Conservation (phyloP, 23 tunicate genomes). For the Halocynthia roretzi region DNA sequence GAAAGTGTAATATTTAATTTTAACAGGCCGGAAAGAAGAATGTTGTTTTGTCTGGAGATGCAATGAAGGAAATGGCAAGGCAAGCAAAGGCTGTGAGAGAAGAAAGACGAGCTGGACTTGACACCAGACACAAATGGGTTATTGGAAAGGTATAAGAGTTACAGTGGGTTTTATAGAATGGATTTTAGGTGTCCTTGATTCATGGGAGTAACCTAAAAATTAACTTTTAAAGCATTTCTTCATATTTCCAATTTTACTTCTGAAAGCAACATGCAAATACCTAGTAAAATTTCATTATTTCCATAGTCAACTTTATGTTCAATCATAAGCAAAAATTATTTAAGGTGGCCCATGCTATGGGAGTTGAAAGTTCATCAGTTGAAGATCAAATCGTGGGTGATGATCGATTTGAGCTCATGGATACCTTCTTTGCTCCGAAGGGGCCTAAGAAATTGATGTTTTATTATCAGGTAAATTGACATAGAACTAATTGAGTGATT, state of each 20-base stretch:
- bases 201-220: too few species aligned
- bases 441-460: conserved; percentile 92
- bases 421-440: conserved; percentile 68
- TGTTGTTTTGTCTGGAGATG: conserved; percentile 80
- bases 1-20: not conserved
- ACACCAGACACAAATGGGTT: conserved; percentile 87
- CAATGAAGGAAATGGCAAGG: conserved; percentile 96
- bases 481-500: not conserved
- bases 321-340: not conserved
- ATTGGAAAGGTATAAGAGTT: conserved; percentile 48
- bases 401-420: conserved; percentile 87
- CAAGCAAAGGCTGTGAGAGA: conserved; percentile 92
- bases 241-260: too few species aligned
- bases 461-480: conserved; percentile 66
- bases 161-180: too few species aligned
- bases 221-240: too few species aligned
- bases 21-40: conserved; percentile 82
- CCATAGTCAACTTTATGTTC: too few species aligned
- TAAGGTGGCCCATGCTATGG: conserved; percentile 87
- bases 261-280: too few species aligned
- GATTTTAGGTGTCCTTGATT: too few species aligned
- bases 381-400: conserved; percentile 92
- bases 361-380: conserved; percentile 54
- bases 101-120: conserved; percentile 70
- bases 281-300: too few species aligned